Evolutionary conservation across 2,888 invertebrate species (phyloP).

Genomic region (Pheosia gnoma): DNA sequence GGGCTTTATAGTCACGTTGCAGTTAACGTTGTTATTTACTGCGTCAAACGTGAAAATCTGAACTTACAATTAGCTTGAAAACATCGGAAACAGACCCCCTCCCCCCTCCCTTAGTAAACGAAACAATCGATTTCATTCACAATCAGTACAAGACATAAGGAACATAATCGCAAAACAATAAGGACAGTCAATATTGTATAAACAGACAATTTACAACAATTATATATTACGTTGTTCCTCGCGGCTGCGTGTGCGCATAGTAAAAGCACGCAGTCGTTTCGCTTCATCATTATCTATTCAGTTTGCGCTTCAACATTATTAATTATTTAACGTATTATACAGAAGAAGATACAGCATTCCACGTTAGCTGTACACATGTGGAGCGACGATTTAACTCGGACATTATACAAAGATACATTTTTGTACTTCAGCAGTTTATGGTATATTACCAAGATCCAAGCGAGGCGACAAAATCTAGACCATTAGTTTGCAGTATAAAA

Average conservation of each 20-base stretch:
- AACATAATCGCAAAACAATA: background rate
- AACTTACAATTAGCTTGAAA: too few species aligned
- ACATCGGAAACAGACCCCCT: too few species aligned
- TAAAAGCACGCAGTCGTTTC: too few species aligned
- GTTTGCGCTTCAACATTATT: too few species aligned
- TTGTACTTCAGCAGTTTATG: slow-evolving; percentile 47
- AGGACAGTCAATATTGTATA: slow-evolving; percentile 7
- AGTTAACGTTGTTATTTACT: too few species aligned
- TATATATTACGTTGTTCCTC: slow-evolving; percentile 2
- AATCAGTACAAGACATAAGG: background rate
- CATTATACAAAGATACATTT: slow-evolving; percentile 15
- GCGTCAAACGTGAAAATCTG: too few species aligned
- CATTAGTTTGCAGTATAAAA: slow-evolving; percentile 9
- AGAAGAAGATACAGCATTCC: too few species aligned
- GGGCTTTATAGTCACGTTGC: too few species aligned
- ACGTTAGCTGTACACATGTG: too few species aligned
- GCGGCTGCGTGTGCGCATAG: too few species aligned
- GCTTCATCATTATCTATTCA: too few species aligned
- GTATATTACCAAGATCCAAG: slow-evolving; percentile 8
- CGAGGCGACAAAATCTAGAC: background rate
- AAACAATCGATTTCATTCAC: background rate
- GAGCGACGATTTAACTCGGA: slow-evolving; percentile 6
- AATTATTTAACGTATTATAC: too few species aligned
- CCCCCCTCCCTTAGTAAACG: background rate
- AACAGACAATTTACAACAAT: slow-evolving; percentile 15